A percentile compares a stretch with the other conserved stretches of the same genome.
phyloP scores from a whole-genome alignment of 2,797 vertebrate genomes.

The Catharus ustulatus region DNA sequence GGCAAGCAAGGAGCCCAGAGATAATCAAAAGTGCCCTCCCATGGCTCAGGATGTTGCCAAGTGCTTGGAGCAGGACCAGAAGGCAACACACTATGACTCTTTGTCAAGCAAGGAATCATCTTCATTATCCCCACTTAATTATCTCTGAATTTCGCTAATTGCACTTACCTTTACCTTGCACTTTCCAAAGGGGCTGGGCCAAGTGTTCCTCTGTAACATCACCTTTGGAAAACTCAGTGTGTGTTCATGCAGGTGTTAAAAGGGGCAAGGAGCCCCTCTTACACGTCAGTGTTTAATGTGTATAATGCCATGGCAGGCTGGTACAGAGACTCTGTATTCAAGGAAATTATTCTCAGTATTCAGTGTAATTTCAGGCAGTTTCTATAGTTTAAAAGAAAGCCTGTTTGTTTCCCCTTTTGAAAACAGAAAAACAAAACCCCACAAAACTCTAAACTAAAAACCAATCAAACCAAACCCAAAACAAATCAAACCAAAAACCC shows the following conservation, averaged over 20 bases:
- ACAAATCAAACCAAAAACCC: not conserved
- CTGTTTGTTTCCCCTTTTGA: not conserved
- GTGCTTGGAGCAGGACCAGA: constrained; percentile 40
- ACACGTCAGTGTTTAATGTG: not conserved
- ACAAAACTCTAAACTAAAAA: not conserved
- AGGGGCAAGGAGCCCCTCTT: not conserved
- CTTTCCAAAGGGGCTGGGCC: not conserved
- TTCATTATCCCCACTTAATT: constrained; percentile 38
- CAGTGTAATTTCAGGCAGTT: not conserved
- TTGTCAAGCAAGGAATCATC: constrained; percentile 26
- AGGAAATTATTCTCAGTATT: not conserved
- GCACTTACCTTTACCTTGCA: constrained; percentile 37
- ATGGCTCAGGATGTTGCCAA: constrained; percentile 49
- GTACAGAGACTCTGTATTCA: not conserved
- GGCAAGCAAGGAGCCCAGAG: constrained; percentile 45
- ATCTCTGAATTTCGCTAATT: constrained; percentile 22
- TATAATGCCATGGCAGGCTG: not conserved
- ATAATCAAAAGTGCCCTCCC: constrained; percentile 63
- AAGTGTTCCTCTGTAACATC: not conserved
- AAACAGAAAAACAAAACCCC: not conserved
- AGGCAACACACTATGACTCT: not conserved
- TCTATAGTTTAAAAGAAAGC: not conserved
- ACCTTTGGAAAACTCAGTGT: not conserved
- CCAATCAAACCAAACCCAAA: not conserved
- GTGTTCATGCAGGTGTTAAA: not conserved